phyloP scores from a whole-genome alignment of 2,113 vertebrate species.

The Lethenteron camtschaticum region DNA sequence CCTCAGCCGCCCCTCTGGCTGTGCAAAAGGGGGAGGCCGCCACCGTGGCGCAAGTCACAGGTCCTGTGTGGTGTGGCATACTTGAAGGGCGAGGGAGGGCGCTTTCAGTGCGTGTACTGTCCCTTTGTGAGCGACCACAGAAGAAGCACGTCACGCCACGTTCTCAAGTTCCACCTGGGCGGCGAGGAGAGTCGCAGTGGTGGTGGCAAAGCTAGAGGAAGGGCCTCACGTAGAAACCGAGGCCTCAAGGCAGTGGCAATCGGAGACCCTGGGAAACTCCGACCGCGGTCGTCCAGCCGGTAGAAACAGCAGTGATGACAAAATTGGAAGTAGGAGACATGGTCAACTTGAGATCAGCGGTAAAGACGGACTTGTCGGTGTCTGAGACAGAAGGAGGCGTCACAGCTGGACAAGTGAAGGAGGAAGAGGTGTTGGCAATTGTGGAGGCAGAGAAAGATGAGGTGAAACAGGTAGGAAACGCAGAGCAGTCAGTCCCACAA shows the following conservation, averaged over 20 bases:
- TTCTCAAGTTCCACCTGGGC: constrained; percentile 1
- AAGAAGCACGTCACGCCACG: constrained; percentile 1
- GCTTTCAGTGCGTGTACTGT: constrained; percentile 4
- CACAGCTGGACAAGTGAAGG: neutral
- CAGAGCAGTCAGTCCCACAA: too few species aligned
- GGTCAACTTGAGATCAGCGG: too few species aligned
- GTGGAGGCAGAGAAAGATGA: too few species aligned
- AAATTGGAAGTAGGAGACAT: too few species aligned
- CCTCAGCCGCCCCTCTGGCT: too few species aligned
- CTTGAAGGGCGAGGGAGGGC: neutral
- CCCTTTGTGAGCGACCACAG: constrained; percentile 4
- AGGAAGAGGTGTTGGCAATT: neutral
- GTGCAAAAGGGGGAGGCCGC: too few species aligned
- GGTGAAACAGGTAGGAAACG: too few species aligned
- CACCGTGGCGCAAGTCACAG: neutral
- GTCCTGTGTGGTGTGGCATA: constrained; percentile 3
- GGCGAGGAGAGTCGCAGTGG: too few species aligned
- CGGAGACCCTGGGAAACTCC: neutral
- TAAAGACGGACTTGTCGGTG: neutral
- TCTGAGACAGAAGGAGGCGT: neutral
- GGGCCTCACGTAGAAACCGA: neutral
- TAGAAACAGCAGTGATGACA: neutral
- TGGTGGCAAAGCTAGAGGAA: too few species aligned
- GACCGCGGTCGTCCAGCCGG: neutral
- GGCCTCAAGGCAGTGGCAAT: neutral